phyloP scores from a whole-genome alignment of 2,113 vertebrate genomes.

The Gymnocephalus cernua region DNA sequence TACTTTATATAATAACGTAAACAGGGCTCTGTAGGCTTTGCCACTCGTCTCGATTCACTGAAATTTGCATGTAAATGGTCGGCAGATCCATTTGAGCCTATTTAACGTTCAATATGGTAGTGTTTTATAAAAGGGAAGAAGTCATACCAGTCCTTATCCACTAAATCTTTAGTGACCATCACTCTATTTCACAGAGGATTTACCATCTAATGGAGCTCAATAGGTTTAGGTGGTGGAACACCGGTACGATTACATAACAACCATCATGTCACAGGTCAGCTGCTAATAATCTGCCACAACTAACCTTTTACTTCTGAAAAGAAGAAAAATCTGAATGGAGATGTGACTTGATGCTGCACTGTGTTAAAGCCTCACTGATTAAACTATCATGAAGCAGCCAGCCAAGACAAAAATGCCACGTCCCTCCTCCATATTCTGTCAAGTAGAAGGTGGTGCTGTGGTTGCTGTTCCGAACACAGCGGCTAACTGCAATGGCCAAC shows the following conservation, averaged over 20 bases:
- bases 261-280: constrained; percentile 32
- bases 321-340: not conserved
- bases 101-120: constrained; percentile 31
- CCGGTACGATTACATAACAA: constrained; percentile 7
- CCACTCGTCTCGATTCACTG: not conserved
- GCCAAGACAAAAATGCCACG: constrained; percentile 17
- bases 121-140: constrained; percentile 45
- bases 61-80: constrained; percentile 42
- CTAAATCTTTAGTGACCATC: constrained; percentile 16
- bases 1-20: not conserved
- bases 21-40: not conserved
- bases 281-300: not conserved
- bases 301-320: not conserved
- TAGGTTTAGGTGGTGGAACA: not conserved
- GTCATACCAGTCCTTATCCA: constrained; percentile 43
- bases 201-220: constrained; percentile 17
- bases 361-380: constrained; percentile 26
- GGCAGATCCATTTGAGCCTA: constrained; percentile 27
- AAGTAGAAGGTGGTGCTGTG: not conserved
- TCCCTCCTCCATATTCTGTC: constrained; percentile 24
- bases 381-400: constrained; percentile 18
- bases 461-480: not conserved
- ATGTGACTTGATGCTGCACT: not conserved
- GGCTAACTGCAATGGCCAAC: not conserved
- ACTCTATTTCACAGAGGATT: constrained; percentile 16